Conservation (phyloP, 1,140 invertebrate genomes). For the Bombyx mandarina region DNA sequence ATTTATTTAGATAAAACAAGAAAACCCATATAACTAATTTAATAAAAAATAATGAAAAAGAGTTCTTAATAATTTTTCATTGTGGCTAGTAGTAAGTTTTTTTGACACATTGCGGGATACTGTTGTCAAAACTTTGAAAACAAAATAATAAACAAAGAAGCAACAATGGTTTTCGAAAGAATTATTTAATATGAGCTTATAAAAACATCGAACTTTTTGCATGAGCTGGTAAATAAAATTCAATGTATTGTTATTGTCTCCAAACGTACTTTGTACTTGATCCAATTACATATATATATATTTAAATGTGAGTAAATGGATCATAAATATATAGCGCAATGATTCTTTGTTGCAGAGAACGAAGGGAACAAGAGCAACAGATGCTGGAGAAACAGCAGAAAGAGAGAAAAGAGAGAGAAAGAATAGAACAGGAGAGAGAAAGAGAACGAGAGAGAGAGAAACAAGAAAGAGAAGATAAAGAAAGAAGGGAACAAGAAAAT, state of each 20-base stretch:
- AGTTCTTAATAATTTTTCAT: too few relatives aligned
- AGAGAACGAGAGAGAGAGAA: constrained; percentile 70
- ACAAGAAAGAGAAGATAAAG: constrained; percentile 73
- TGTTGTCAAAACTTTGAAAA: not conserved
- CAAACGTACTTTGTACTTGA: too few relatives aligned
- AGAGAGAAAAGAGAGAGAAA: constrained; percentile 72
- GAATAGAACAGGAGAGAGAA: constrained; percentile 69
- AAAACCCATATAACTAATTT: too few relatives aligned
- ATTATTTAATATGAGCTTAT: not conserved
- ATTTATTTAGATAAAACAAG: too few relatives aligned
- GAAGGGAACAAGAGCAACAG: constrained; percentile 77
- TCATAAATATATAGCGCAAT: too few relatives aligned
- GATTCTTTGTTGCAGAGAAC: constrained; percentile 70
- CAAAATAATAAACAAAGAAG: not conserved
- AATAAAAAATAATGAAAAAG: too few relatives aligned
- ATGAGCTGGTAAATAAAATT: too few relatives aligned
- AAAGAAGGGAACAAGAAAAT: constrained; percentile 78
- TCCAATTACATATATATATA: too few relatives aligned
- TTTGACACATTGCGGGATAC: too few relatives aligned
- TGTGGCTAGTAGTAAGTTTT: too few relatives aligned
- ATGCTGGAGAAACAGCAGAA: constrained; percentile 74
- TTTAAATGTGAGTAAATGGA: too few relatives aligned
- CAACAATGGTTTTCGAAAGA: not conserved
- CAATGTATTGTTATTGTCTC: too few relatives aligned
- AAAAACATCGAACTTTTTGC: constrained; percentile 5